These are phyloP conservation scores for Chelidonichthys spinosus DNA, from an alignment of 2,797 vertebrate genomes.

Conservation along the genomic window DNA sequence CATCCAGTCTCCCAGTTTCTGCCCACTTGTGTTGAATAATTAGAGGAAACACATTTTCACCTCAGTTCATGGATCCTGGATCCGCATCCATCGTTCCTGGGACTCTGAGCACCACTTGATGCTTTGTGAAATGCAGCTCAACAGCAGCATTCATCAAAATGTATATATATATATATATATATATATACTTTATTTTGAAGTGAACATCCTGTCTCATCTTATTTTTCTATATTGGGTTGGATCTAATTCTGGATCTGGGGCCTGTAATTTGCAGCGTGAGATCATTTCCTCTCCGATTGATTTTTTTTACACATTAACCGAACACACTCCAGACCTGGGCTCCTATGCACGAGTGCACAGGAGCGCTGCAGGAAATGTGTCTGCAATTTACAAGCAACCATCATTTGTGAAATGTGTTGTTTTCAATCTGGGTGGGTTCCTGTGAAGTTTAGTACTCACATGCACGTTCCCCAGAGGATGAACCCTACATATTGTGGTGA, in stretches of 20 bases:
- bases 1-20: neutral
- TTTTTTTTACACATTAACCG: neutral
- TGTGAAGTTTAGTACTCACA: no score
- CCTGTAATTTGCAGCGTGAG: neutral
- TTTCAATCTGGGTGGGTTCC: no score
- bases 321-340: neutral
- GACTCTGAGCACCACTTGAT: neutral
- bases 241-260: neutral
- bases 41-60: slow-evolving; percentile 10
- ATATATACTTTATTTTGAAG: neutral
- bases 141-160: neutral
- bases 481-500: no score
- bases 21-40: neutral
- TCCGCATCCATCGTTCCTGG: neutral
- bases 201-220: neutral
- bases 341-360: no score
- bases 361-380: neutral
- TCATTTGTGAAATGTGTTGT: neutral
- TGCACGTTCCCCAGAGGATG: no score
- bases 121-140: slow-evolving; percentile 3
- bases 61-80: neutral
- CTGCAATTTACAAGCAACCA: neutral
- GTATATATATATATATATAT: neutral
- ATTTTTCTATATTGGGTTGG: neutral
- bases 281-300: neutral